phyloP scores from a whole-genome alignment of 2,113 vertebrate genomes.

The Eulacestoma nigropectus region DNA sequence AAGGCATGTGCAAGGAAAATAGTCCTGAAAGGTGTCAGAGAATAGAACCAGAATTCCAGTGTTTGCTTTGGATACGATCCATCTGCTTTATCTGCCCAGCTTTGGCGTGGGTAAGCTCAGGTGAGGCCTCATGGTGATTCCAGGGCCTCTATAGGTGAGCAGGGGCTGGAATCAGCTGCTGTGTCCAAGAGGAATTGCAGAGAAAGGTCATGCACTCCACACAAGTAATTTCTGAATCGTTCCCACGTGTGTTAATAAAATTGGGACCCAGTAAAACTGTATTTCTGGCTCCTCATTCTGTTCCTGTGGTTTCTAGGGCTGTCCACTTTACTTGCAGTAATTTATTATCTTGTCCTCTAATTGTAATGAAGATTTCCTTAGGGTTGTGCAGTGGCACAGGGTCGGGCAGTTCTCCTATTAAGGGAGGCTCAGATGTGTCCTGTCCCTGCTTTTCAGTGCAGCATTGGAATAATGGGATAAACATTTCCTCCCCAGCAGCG shows the following conservation, averaged over 20 bases:
- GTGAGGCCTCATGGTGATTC: background rate
- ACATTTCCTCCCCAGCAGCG: background rate
- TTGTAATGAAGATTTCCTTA: background rate
- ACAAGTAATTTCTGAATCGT: background rate
- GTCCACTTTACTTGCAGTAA: background rate
- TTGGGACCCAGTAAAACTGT: background rate
- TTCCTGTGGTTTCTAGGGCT: constrained; percentile 7
- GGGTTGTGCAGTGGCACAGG: background rate
- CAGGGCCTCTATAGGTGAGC: background rate
- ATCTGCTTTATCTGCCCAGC: background rate
- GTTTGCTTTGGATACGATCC: background rate
- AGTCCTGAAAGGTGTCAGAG: background rate
- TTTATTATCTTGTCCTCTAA: constrained; percentile 1
- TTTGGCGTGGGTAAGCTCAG: background rate
- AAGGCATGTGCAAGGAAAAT: background rate
- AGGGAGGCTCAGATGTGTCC: background rate
- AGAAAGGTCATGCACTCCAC: accelerated
- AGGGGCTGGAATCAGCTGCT: background rate
- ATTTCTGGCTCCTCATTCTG: constrained; percentile 5
- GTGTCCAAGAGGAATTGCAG: background rate
- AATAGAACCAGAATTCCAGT: background rate
- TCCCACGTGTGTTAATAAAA: background rate
- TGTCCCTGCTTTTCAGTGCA: background rate
- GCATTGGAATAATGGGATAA: background rate
- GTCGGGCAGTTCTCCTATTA: background rate